Evolutionary conservation across 2,888 invertebrate species (phyloP), one percentile per base, ranked within the genome.

Genomic region (Mythimna lalbum): DNA sequence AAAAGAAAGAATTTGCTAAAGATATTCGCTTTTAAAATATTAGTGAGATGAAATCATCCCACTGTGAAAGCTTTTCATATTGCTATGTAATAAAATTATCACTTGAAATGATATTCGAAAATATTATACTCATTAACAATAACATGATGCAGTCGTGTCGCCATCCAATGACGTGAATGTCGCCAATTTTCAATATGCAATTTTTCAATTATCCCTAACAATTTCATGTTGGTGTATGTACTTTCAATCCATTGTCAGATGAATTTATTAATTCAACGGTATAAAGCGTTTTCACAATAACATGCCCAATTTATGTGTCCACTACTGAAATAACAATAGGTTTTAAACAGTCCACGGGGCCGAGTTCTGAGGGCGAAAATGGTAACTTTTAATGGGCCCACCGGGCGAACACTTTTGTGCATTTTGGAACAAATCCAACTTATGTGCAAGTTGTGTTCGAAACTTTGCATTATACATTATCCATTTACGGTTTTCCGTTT

Each of bases 301-400:
- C 78, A 84, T 74, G 77, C 71, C 65, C 87, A 87, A 89, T 90
- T 88, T 89, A 88, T 89, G 81, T 63, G 67, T 86, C 80, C 83
- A 82, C 84, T 88, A 87, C 84, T 86, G 86, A 88, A 89, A 89
- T 81, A 87, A 91, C 90, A 89, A 89, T 88, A 87, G 87, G 85
- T 87, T 87, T 85, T 73, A 82, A 86, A 86, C 82, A 87, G 81
- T 82, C 82, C 82, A 43, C 63, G 69, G 71, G 78, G 80, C 78
- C 73, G 63, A 88, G 88, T 88, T 90, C 85, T 85, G 89, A 86
- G 90, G 86, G 84, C 77, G 87, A 82, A 87, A 88, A 86, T 84
- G 82, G 78, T 76, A 93, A 93, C 89, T 93, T 93, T 93, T 93
- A 93, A 93, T 93, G 91, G 93, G 90, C 90, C 92, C 89, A 87